These are phyloP conservation scores for Rhyzopertha dominica DNA, from an alignment of 1,140 invertebrate species.

Conservation along the genomic window DNA sequence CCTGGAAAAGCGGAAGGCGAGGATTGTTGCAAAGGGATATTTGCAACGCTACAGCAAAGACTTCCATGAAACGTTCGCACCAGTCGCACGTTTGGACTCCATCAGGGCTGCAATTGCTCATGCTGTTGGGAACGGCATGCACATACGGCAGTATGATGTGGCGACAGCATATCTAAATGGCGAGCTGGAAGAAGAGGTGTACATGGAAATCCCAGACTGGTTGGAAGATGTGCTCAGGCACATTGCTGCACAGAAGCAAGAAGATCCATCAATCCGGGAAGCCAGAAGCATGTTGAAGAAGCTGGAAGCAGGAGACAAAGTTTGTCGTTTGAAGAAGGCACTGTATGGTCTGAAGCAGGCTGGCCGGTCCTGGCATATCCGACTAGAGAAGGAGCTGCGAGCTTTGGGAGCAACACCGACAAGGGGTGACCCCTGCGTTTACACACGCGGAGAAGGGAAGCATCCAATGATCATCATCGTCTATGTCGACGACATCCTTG, in stretches of 20 bases:
- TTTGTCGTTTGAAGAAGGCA: conserved; percentile 38
- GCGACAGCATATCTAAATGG: conserved; percentile 43
- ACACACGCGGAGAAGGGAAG: conserved; percentile 25
- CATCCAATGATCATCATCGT: conserved; percentile 29
- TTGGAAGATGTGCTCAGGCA: too few species aligned
- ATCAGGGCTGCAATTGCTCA: conserved; percentile 29
- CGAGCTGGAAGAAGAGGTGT: conserved; percentile 37
- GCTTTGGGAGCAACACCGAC: conserved; percentile 30
- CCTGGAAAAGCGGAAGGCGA: too few species aligned
- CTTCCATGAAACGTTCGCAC: conserved; percentile 23
- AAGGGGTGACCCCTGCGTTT: conserved; percentile 38
- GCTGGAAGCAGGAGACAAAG: conserved; percentile 27
- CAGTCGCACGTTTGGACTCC: conserved; percentile 22
- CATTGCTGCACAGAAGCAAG: too few species aligned
- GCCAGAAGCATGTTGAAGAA: conserved; percentile 23
- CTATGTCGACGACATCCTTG: conserved; percentile 43
- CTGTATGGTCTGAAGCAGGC: conserved; percentile 44
- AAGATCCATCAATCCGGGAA: too few species aligned
- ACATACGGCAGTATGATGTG: conserved; percentile 38
- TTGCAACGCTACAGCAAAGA: conserved; percentile 23
- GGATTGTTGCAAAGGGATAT: conserved; percentile 37
- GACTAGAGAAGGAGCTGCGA: conserved; percentile 25
- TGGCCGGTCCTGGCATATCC: conserved; percentile 30
- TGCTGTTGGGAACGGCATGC: conserved; percentile 26
- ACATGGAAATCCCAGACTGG: conserved; percentile 40